phyloP scores from a whole-genome alignment of 2,888 invertebrate genomes.

The Oeneis ivallda region DNA sequence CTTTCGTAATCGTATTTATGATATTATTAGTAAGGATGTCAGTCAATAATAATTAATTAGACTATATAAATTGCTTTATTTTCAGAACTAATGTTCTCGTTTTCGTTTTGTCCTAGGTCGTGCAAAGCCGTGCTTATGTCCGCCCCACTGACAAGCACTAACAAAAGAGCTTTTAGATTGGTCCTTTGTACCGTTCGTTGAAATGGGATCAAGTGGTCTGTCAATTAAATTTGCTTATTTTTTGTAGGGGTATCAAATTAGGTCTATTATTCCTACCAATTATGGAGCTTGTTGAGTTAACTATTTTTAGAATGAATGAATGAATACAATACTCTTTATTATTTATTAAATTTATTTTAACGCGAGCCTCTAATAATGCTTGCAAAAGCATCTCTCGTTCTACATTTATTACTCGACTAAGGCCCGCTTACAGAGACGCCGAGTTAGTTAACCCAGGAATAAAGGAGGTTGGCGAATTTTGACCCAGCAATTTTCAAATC shows the following conservation, averaged over 20 bases:
- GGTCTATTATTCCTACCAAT: constrained; percentile 21
- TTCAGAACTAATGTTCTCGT: constrained; percentile 12
- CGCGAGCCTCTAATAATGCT: too few relatives aligned
- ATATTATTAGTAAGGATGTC: not conserved
- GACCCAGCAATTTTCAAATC: too few relatives aligned
- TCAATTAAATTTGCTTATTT: constrained; percentile 35
- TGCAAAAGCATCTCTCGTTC: not conserved
- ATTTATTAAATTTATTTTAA: too few relatives aligned
- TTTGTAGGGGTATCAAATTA: constrained; percentile 27
- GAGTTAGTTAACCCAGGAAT: too few relatives aligned
- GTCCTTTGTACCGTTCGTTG: constrained; percentile 51
- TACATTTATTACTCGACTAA: too few relatives aligned
- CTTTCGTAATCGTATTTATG: too few relatives aligned
- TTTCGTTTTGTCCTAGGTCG: constrained; percentile 20
- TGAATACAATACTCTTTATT: too few relatives aligned
- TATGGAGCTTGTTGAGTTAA: constrained; percentile 13
- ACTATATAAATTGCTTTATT: not conserved
- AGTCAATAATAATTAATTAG: not conserved
- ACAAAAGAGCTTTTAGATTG: constrained; percentile 47
- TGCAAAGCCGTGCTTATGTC: constrained; percentile 10
- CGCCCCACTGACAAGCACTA: constrained; percentile 21
- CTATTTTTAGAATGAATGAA: not conserved
- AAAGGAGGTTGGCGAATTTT: too few relatives aligned
- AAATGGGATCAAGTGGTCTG: constrained; percentile 43
- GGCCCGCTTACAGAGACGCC: too few relatives aligned